Evolutionary conservation across 1,140 invertebrate species (phyloP).

Genomic region (Wasmannia auropunctata): DNA sequence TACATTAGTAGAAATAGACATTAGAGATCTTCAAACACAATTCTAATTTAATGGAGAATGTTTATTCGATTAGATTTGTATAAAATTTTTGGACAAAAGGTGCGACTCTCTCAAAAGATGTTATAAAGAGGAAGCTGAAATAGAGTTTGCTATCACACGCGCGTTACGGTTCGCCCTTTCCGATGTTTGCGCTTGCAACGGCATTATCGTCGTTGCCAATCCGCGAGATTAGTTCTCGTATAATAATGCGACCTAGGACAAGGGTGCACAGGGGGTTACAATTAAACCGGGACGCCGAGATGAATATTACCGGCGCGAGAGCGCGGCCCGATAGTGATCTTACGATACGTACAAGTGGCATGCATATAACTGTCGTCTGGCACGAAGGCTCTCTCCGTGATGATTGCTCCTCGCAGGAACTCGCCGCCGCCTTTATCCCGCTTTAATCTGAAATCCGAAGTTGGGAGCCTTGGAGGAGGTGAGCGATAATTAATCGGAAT

Average conservation of each 20-base stretch:
- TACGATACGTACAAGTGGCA: constrained; percentile 51
- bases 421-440: constrained; percentile 14
- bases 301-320: constrained; percentile 71
- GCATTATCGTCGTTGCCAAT: constrained; percentile 67
- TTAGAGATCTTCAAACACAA: too few species aligned
- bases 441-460: constrained; percentile 57
- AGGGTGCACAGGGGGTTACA: constrained; percentile 50
- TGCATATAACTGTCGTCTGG: constrained; percentile 68
- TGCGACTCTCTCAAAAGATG: neutral
- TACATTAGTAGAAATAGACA: too few species aligned
- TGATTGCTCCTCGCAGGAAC: constrained; percentile 70
- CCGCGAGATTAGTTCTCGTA: constrained; percentile 67
- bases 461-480: neutral
- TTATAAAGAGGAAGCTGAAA: neutral
- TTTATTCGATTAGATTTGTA: too few species aligned
- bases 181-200: constrained; percentile 41
- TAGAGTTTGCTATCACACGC: neutral
- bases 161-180: neutral
- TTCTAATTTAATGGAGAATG: too few species aligned
- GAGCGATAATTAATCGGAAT: constrained; percentile 37
- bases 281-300: constrained; percentile 66
- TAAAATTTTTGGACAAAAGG: neutral
- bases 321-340: constrained; percentile 65
- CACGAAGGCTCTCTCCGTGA: constrained; percentile 72
- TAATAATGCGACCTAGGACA: constrained; percentile 65